These are phyloP conservation scores for Clarias magur DNA, from an alignment of 2,113 vertebrate genomes.

Conservation along the genomic window DNA sequence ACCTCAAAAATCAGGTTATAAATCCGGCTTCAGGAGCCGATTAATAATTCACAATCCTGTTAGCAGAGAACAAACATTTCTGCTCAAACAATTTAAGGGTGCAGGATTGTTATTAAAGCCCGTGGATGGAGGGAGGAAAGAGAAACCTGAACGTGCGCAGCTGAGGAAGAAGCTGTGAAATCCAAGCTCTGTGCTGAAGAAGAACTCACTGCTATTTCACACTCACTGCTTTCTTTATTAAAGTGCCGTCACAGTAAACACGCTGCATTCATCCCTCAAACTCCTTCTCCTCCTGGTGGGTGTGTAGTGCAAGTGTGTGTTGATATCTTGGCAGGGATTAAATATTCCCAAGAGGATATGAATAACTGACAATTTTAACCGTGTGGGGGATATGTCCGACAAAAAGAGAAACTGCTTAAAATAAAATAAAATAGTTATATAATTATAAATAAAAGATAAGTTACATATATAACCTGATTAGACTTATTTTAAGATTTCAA, in stretches of 20 bases:
- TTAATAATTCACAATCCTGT: conserved; percentile 83
- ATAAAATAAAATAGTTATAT: not conserved
- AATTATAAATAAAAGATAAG: too few relatives aligned
- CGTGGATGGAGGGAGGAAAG: conserved; percentile 47
- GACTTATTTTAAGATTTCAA: not conserved
- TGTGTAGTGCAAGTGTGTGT: conserved; percentile 11
- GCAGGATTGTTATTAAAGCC: conserved; percentile 69
- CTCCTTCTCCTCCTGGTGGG: not conserved
- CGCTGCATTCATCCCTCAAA: conserved; percentile 33
- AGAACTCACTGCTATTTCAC: conserved; percentile 74
- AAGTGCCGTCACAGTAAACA: conserved; percentile 73
- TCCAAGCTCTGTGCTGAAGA: conserved; percentile 66
- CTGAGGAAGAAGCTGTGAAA: conserved; percentile 48
- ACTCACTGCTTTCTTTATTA: conserved; percentile 78
- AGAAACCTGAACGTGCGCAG: conserved; percentile 45
- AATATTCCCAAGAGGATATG: not conserved
- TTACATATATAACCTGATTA: not conserved
- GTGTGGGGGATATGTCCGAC: not conserved
- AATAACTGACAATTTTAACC: not conserved
- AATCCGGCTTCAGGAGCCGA: conserved; percentile 74
- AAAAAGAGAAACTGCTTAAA: not conserved
- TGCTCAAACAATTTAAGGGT: conserved; percentile 75
- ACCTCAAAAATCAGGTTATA: conserved; percentile 78
- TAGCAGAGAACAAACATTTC: conserved; percentile 81
- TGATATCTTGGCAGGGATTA: not conserved